Base-by-base conservation (phyloP, 1,140 invertebrate species). In the Bombus waltoni region DNA sequence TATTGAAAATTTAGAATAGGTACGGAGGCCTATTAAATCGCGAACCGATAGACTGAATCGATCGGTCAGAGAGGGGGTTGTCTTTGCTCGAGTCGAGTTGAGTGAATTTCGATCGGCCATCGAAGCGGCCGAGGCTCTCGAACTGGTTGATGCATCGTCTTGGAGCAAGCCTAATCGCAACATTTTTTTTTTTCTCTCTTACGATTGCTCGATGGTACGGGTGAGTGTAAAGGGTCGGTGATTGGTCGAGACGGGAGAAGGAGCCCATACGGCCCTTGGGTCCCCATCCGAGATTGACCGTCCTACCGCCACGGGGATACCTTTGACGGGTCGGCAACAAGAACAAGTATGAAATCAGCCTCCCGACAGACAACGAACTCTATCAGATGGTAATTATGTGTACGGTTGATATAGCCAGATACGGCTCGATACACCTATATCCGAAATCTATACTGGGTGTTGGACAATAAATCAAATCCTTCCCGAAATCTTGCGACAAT, bases 321-420 rank as follows among this genome's bases (percentile, higher is more conserved):
- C 91, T 95, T 94, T 95, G 94, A 95, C 94, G 94, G 92, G 91
- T 88, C 90, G 90, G 92, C 92, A 95, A 95, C 90, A 95, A 93
- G 92, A 95, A 94, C 91, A 95, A 94, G 94, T 93, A 94, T 94
- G 88, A 94, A 94, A 95, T 94, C 94, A 93, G 92, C 93, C 92
- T 93, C 93, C 87, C 93, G 93, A 94, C 94, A 93, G 93, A 94
- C 94, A 94, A 94, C 94, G 91, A 93, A 95, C 94, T 94, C 94
- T 95, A 95, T 95, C 94, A 94, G 93, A 95, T 95, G 92, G 94
- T 95, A 95, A 95, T 95, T 95, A 95, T 94, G 94, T 94, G 93
- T 93, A 93, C 87, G 93, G 92, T 91, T 94, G 94, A 95, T 95
- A 94, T 92, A 92, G 87, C 85, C 77, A 92, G 94, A 94, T 93